Evolutionary conservation across 2,888 invertebrate species (phyloP), one percentile per base, ranked within the genome.

Genomic region (Seira musarum): DNA sequence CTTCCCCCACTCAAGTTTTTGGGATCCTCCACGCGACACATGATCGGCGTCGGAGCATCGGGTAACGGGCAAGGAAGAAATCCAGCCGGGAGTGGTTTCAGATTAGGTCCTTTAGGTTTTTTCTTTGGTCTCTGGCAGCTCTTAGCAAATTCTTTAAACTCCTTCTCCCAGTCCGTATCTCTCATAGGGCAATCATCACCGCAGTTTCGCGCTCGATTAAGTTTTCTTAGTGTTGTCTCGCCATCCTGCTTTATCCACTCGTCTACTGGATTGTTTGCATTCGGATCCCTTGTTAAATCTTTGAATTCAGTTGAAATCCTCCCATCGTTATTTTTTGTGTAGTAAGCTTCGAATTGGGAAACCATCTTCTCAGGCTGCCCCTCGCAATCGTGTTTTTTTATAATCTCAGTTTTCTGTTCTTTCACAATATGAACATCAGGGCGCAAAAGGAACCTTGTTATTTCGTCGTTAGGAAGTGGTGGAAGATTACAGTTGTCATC

Each of bases 391-490:
- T 75, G 68, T 24, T 75, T 67, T 46, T 65, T 75, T 13, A 75
- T 67, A 8, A 75, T 57, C 40, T 75, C 75, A 17, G 68, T 63
- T 17, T 63, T 68, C 15, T 75, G 75, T 25, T 75, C 75, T 19
- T 75, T 75, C 15, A 75, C 75, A n/a, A 75, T 49, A 15, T 75
- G 67, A 15, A 75, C 75, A 57, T 75, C 75, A 0, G 61, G 67
- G 22, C 75, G 40, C 6, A 46, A 15, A 10, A 75, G 19, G 24
- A 75, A 68, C 8, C 63, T 17, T 1, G 63, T 13, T 0, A 68
- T 49, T 61, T 75, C 61, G 1, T 67, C 46, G 8, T 67, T 35
- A 21, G 75, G 67, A 17, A 24, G 57, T 15, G 17, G 19, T 13
- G 25, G 22, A 1, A 53, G 57, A 1, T 75, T 63, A 35, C 57